These are phyloP conservation scores for Bucco capensis DNA, from an alignment of 2,113 vertebrate species.

Conservation along the genomic window DNA sequence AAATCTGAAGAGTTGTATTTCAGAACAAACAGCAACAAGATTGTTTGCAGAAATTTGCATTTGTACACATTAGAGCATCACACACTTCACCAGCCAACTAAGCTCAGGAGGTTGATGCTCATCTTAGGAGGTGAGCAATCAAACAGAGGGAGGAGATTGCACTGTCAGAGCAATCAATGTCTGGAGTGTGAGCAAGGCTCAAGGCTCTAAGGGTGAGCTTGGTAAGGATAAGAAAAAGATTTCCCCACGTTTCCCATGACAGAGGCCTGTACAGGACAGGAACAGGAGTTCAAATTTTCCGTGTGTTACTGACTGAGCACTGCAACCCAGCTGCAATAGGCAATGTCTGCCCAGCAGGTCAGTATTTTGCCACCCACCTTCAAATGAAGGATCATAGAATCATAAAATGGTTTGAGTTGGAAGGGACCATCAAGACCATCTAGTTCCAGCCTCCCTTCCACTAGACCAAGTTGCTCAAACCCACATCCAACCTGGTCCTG, in stretches of 20 bases:
- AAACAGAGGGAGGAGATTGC: background rate
- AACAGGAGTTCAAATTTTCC: background rate
- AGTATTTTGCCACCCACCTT: background rate
- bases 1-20: background rate
- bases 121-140: background rate
- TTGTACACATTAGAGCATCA: background rate
- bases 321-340: background rate
- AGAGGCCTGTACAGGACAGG: background rate
- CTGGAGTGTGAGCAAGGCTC: background rate
- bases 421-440: no score
- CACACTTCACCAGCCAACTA: background rate
- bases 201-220: background rate
- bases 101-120: background rate
- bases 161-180: background rate
- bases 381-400: background rate
- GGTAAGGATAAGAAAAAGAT: background rate
- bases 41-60: background rate
- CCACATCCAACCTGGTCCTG: no score
- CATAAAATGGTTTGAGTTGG: no score
- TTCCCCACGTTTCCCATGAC: accelerated
- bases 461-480: no score
- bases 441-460: no score
- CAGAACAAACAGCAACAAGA: background rate
- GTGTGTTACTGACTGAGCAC: background rate
- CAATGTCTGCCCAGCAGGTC: background rate